A percentile compares a stretch with the other conserved stretches of the same genome.
These are phyloP conservation scores for Anoplius nigerrimus DNA, from an alignment of 2,888 invertebrate species.

Conservation along the genomic window DNA sequence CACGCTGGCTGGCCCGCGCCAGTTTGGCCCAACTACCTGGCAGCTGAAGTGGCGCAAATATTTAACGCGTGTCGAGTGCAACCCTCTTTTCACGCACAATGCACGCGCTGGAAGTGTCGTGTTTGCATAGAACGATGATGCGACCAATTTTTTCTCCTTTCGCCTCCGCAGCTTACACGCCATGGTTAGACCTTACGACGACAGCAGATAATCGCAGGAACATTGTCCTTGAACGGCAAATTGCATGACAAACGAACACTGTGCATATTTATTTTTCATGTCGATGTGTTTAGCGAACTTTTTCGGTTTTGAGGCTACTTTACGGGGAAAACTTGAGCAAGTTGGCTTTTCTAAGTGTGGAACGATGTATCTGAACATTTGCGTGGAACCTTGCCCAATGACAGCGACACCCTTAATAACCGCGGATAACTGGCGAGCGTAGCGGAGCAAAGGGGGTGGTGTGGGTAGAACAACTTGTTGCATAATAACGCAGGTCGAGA, in stretches of 20 bases:
- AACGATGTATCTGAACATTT: constrained; percentile 19
- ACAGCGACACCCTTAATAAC: constrained; percentile 49
- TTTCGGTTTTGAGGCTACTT: no score
- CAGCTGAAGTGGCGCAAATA: constrained; percentile 64
- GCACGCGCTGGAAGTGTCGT: constrained; percentile 14
- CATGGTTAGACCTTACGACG: not conserved
- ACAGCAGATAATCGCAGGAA: not conserved
- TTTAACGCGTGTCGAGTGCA: constrained; percentile 45
- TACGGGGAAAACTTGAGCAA: no score
- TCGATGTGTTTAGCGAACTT: no score
- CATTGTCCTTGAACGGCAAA: no score
- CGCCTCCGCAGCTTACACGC: not conserved
- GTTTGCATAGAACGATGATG: not conserved
- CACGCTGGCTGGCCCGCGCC: no score
- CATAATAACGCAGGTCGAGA: constrained; percentile 60
- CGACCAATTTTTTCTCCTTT: not conserved
- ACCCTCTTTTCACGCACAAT: constrained; percentile 10
- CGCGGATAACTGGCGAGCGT: constrained; percentile 36
- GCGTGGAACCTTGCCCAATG: constrained; percentile 41
- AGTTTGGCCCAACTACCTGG: constrained; percentile 45
- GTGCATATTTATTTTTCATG: no score
- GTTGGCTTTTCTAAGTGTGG: constrained; percentile 39
- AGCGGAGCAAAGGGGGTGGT: constrained; percentile 35
- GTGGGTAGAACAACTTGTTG: constrained; percentile 63
- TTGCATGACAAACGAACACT: no score